Base-by-base conservation (phyloP, 1,140 invertebrate species). In the Brachionus angularis region DNA sequence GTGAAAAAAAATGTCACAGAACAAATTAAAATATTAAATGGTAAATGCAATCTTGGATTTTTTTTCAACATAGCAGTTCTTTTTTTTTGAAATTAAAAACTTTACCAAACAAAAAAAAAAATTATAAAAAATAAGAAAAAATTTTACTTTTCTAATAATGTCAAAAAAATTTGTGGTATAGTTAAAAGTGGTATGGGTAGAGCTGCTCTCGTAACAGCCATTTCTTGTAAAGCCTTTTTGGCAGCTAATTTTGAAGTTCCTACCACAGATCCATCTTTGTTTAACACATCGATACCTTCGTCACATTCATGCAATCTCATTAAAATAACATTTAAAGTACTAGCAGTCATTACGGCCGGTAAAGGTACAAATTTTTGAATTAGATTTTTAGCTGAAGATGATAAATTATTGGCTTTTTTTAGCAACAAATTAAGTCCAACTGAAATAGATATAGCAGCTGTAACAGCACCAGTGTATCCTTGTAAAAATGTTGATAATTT, bases 361-460 rank as follows among this genome's bases (percentile, higher is more conserved):
- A 83, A 81, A 25, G 83, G 83, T 12, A 84, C 81, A 78, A 84
- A 84, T 75, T 80, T 76, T 73, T 83, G 80, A n/a, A 84, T 79
- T 7, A 84, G 71, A 29, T 78, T 73, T 73, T 82, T 83, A 36
- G 78, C 81, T 10, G 81, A 76, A 12, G 78, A 77, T 69, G 76
- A 76, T 36, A 84, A 77, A 39, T 46, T 73, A 25, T 76, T 78
- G 5, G 82, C 77, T 74, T 78, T 78, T 61, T 78, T 78, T 10
- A 84, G 80, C 3, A 83, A 64, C 12, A 78, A 67, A 73, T 76
- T 82, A 5, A 84, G 69, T 14, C 79, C 79, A 18, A 82, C 75
- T 80, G 81, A 80, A 33, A 82, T 83, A 0, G 76, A 76, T 2
- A 82, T 77, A 53, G 81, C 80, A 74, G 77, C 80, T 3, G 77